phyloP scores from a whole-genome alignment of 2,113 vertebrate genomes.

The Pituophis catenifer region DNA sequence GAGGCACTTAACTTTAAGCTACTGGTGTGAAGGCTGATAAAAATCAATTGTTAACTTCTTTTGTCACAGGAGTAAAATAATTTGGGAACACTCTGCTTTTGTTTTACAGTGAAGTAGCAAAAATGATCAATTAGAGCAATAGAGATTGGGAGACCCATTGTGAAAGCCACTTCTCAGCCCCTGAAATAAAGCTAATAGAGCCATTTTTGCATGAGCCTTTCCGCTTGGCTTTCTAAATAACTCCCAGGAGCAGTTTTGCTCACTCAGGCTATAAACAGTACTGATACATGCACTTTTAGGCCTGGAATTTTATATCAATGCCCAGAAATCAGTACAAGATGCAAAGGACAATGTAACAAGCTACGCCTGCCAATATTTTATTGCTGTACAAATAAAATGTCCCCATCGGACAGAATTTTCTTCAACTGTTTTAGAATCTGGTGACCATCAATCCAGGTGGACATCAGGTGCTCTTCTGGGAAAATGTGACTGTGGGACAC shows the following conservation, averaged over 20 bases:
- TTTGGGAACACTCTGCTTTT: constrained; percentile 16
- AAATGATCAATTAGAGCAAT: not conserved
- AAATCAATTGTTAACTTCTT: constrained; percentile 54
- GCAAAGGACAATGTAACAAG: not conserved
- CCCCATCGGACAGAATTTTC: too few relatives aligned
- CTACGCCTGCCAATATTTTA: not conserved
- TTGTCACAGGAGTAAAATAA: constrained; percentile 41
- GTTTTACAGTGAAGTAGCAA: not conserved
- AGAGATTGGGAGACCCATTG: not conserved
- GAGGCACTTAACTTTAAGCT: constrained; percentile 45
- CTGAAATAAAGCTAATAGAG: not conserved
- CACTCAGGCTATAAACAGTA: not conserved
- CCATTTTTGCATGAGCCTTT: not conserved
- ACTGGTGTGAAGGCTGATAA: constrained; percentile 43
- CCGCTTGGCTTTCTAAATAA: not conserved
- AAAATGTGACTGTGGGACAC: not conserved
- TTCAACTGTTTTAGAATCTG: too few relatives aligned
- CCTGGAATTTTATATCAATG: not conserved
- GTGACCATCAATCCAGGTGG: too few relatives aligned
- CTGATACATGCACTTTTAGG: not conserved
- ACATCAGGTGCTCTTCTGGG: too few relatives aligned
- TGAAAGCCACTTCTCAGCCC: not conserved
- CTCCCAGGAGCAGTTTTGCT: not conserved
- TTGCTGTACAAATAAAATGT: not conserved
- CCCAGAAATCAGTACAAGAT: not conserved